Base-by-base conservation (phyloP, 2,888 invertebrate species). In the Chironomus tentans region DNA sequence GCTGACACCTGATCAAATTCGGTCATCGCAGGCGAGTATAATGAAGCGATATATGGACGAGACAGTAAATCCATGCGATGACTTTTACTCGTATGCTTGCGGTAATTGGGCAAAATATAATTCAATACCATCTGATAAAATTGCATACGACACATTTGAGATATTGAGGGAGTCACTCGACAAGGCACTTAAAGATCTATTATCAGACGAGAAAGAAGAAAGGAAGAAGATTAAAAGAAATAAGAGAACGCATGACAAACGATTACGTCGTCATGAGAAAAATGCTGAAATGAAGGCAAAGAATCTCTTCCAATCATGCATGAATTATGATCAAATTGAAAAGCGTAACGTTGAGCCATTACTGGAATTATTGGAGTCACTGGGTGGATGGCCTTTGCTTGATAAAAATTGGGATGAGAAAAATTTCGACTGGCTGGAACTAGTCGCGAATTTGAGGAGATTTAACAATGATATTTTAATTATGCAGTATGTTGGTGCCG, bases 371-470 rank as follows among this genome's bases (percentile, higher is more conserved):
- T 83, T 96, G 48, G 83, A 88, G 28, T 84, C 89, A 46, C 86
- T 97, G 6, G 96, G 96, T 24, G 94, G 95, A 2, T 97, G 97
- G 97, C 97, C 97, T 0, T 90, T 95, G 62, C 82, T 92, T 28
- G 85, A 87, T 77, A 81, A 84, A 0, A 81, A 83, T 12, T 95
- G 95, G 95, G 86, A 88, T 74, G 81, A 85, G 5, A 82, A 83
- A 0, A 82, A 86, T 22, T 93, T 93, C 79, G 89, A 92, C 80
- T 91, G 92, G 89, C 85, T 92, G 65, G 88, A 87, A 80, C 84
- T 92, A 77, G 88, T 93, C 81, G 93, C 92, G 0, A 88, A 89
- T 77, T 81, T 94, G 15, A 86, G 93, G 76, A 85, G 92, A 46
- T 93, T 90, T 81, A 95, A 95, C 82, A 95, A 94, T 80, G 93